Evolutionary conservation across 1,140 invertebrate species (phyloP).

Genomic region (Eurosta solidaginis): DNA sequence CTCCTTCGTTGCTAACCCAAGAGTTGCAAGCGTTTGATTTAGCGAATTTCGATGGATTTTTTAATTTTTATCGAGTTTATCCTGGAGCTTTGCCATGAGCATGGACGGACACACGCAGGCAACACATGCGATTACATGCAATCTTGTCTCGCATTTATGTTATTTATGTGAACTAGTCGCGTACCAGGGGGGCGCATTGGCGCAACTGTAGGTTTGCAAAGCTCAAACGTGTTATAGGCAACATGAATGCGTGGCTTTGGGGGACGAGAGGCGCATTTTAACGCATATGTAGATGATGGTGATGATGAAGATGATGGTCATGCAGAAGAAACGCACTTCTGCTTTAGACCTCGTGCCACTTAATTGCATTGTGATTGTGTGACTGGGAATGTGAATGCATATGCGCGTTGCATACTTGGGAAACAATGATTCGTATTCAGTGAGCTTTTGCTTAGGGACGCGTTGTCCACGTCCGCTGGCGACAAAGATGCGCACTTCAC

Average conservation of each 20-base stretch:
- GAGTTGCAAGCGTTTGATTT: too few species aligned
- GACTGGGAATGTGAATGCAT: not conserved
- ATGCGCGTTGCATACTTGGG: not conserved
- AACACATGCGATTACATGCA: slow-evolving; percentile 25
- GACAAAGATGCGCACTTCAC: slow-evolving; percentile 4
- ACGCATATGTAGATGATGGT: too few species aligned
- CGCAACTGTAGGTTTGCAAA: not conserved
- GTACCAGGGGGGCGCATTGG: not conserved
- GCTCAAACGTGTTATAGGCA: not conserved
- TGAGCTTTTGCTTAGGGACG: too few species aligned
- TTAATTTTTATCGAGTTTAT: too few species aligned
- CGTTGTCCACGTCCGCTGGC: not conserved
- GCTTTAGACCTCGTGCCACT: not conserved
- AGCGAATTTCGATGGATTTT: too few species aligned
- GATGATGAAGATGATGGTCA: not conserved
- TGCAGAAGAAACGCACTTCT: not conserved
- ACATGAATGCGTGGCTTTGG: too few species aligned
- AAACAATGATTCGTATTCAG: not conserved
- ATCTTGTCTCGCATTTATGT: slow-evolving; percentile 18
- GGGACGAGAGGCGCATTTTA: too few species aligned
- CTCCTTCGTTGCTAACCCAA: too few species aligned
- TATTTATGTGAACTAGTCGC: not conserved
- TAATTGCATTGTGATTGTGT: slow-evolving; percentile 6
- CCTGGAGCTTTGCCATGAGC: too few species aligned
- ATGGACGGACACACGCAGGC: not conserved